Percentiles rank a stretch among this genome's conserved stretches.
Evolutionary conservation across 2,888 invertebrate species (phyloP).

Genomic region (Imbricaverruca yamaguchii): DNA sequence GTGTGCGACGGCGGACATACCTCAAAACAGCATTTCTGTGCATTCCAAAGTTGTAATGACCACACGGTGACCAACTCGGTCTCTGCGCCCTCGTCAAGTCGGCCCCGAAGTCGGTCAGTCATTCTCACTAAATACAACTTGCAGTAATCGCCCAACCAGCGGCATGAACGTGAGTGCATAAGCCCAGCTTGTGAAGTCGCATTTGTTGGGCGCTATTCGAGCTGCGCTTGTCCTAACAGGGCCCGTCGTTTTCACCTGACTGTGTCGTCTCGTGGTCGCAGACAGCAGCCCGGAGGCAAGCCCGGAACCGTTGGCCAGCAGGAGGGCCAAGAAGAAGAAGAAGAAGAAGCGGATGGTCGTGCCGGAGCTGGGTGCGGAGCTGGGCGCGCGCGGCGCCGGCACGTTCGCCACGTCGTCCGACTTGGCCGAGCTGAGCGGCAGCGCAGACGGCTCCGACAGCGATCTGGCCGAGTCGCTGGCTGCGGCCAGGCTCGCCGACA

Average conservation of each 20-base stretch:
- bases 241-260: background rate
- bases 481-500: background rate
- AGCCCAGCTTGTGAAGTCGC: background rate
- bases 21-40: too few species aligned
- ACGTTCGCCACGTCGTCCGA: background rate
- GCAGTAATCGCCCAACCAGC: too few species aligned
- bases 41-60: too few species aligned
- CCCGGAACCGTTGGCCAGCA: constrained; percentile 1
- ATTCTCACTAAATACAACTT: too few species aligned
- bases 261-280: background rate
- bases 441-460: background rate
- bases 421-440: background rate
- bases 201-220: background rate
- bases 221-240: background rate
- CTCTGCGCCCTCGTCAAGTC: too few species aligned
- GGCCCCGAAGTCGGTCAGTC: too few species aligned
- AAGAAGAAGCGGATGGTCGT: background rate
- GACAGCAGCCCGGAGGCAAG: background rate
- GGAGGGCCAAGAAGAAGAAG: background rate
- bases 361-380: background rate
- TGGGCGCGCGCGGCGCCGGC: background rate
- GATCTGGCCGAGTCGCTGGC: background rate
- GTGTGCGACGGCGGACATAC: too few species aligned
- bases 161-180: too few species aligned
- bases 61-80: too few species aligned